Conservation (phyloP, 1,140 invertebrate genomes). For the Cotesia typhae region DNA sequence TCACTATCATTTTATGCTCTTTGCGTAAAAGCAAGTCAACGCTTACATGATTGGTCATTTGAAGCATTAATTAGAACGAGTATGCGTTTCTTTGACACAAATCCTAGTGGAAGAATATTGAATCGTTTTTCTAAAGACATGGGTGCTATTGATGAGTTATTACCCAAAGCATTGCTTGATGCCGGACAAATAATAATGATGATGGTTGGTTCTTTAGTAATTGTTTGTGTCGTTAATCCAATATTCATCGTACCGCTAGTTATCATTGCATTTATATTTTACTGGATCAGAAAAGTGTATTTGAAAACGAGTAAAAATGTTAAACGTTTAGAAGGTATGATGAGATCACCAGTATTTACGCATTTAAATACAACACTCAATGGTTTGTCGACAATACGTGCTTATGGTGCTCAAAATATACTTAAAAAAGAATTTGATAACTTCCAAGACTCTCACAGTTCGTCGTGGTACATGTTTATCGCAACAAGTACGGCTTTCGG, state of each 20-base stretch:
- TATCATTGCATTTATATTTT: constrained; percentile 74
- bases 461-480: constrained; percentile 76
- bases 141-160: constrained; percentile 82
- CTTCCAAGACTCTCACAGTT: constrained; percentile 70
- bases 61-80: constrained; percentile 62
- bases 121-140: constrained; percentile 80
- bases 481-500: constrained; percentile 73
- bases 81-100: constrained; percentile 81
- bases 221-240: constrained; percentile 76
- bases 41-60: constrained; percentile 75
- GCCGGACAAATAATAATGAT: constrained; percentile 73
- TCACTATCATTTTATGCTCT: constrained; percentile 70
- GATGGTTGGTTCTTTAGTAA: constrained; percentile 69
- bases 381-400: constrained; percentile 89
- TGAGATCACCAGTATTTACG: constrained; percentile 84
- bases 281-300: constrained; percentile 77
- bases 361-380: constrained; percentile 89
- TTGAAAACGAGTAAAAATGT: constrained; percentile 81
- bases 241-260: constrained; percentile 75
- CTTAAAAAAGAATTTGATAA: constrained; percentile 83
- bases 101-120: constrained; percentile 74
- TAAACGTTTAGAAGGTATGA: constrained; percentile 82
- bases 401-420: constrained; percentile 80
- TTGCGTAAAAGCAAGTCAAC: constrained; percentile 71
- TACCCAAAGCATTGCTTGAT: constrained; percentile 80